phyloP scores from a whole-genome alignment of 1,140 invertebrate genomes.

The Wiebesia pumilae region DNA sequence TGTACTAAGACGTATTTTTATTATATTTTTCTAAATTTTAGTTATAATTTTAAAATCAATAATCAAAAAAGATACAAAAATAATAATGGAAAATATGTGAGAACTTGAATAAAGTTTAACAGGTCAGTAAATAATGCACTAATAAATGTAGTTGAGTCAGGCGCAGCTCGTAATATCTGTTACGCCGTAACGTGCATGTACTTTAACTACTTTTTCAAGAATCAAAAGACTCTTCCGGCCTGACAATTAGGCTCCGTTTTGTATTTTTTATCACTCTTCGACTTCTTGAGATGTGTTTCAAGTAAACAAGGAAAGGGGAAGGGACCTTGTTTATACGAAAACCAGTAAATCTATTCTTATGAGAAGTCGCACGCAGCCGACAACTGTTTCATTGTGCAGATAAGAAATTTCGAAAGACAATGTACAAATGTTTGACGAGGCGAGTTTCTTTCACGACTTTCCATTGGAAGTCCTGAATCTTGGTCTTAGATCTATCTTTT shows the following conservation, averaged over 20 bases:
- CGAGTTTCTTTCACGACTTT: not conserved
- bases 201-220: slow-evolving; percentile 42
- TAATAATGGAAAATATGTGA: not conserved
- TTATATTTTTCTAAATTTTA: too few species aligned
- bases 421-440: slow-evolving; percentile 35
- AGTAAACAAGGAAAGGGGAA: not conserved
- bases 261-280: not conserved
- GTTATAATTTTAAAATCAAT: too few species aligned
- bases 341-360: slow-evolving; percentile 14
- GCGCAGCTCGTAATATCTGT: not conserved
- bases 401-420: slow-evolving; percentile 8
- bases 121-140: not conserved
- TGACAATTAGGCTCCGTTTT: not conserved
- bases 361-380: not conserved
- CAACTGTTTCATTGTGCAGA: not conserved
- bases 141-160: not conserved
- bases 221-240: slow-evolving; percentile 13
- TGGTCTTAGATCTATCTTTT: not conserved
- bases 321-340: not conserved
- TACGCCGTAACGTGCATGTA: not conserved
- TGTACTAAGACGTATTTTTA: too few species aligned
- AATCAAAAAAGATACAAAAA: too few species aligned
- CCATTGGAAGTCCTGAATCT: not conserved
- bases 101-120: not conserved
- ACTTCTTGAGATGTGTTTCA: not conserved